These are phyloP conservation scores for Drosophila ochracea DNA, from an alignment of 2,888 invertebrate species.

Conservation along the genomic window DNA sequence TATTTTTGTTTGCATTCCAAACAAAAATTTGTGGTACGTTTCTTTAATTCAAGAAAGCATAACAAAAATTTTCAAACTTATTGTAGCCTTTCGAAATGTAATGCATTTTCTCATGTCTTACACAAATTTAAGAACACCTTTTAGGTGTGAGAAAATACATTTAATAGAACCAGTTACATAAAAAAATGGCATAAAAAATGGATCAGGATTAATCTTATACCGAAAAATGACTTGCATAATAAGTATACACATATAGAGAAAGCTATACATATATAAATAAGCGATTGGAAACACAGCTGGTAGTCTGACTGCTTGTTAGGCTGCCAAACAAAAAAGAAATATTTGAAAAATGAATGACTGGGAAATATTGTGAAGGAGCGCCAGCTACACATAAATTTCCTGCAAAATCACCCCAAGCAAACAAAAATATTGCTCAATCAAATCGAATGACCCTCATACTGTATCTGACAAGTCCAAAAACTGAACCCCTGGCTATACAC, in stretches of 20 bases:
- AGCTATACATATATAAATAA: slow-evolving; percentile 21
- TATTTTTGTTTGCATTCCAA: too few relatives aligned
- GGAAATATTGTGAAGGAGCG: slow-evolving; percentile 43
- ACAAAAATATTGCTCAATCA: slow-evolving; percentile 73
- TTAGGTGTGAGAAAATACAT: background rate
- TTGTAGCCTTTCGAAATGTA: background rate
- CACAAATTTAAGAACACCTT: background rate
- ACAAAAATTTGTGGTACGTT: background rate
- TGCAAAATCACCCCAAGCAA: slow-evolving; percentile 71
- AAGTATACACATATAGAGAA: slow-evolving; percentile 7
- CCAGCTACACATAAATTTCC: slow-evolving; percentile 63
- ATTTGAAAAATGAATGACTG: slow-evolving; percentile 56
- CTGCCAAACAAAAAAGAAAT: slow-evolving; percentile 32
- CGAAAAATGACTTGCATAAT: slow-evolving; percentile 35
- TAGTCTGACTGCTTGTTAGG: slow-evolving; percentile 34
- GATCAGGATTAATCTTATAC: slow-evolving; percentile 1
- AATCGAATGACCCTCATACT: slow-evolving; percentile 62
- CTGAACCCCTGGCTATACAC: slow-evolving; percentile 26
- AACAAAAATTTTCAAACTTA: background rate
- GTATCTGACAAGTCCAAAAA: slow-evolving; percentile 48
- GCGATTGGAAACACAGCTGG: slow-evolving; percentile 45
- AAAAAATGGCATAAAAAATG: slow-evolving; percentile 6
- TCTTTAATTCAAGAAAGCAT: background rate
- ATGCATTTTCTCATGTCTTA: background rate
- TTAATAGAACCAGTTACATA: background rate